phyloP scores from a whole-genome alignment of 2,113 vertebrate species.

The Dendropsophus ebraccatus region DNA sequence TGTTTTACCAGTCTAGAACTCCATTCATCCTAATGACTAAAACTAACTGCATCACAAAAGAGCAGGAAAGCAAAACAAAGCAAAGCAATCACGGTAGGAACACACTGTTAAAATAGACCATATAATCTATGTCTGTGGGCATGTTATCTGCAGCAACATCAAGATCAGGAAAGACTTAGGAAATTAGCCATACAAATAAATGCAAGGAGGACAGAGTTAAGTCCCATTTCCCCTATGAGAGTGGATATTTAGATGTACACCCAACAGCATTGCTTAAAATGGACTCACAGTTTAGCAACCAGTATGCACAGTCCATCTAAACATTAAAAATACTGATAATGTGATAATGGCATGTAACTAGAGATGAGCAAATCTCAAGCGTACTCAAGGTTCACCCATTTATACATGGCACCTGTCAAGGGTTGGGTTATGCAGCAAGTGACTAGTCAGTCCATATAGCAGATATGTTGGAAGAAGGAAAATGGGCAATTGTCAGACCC shows the following conservation, averaged over 20 bases:
- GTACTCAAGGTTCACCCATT: too few species aligned
- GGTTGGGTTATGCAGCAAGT: too few species aligned
- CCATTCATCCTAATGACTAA: conserved; percentile 19
- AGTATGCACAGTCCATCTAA: too few species aligned
- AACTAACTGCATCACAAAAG: neutral
- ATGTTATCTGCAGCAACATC: neutral
- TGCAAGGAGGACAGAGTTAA: neutral
- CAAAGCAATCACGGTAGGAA: neutral
- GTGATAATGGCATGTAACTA: too few species aligned
- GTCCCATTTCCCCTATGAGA: neutral
- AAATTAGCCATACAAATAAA: neutral
- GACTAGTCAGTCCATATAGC: too few species aligned
- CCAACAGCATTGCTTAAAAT: neutral
- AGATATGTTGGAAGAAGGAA: too few species aligned
- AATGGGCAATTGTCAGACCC: too few species aligned
- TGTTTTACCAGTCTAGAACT: neutral
- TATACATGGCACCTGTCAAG: too few species aligned
- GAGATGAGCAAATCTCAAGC: too few species aligned
- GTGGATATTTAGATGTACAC: neutral
- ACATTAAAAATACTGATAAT: too few species aligned
- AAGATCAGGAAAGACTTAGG: neutral
- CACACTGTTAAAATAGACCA: neutral
- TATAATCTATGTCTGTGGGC: neutral
- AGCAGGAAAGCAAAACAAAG: conserved; percentile 25
- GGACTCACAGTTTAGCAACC: neutral